A percentile compares a stretch with the other conserved stretches of the same genome.
These are phyloP conservation scores for Diarsia dahlii DNA, from an alignment of 2,888 invertebrate species.

Conservation along the genomic window DNA sequence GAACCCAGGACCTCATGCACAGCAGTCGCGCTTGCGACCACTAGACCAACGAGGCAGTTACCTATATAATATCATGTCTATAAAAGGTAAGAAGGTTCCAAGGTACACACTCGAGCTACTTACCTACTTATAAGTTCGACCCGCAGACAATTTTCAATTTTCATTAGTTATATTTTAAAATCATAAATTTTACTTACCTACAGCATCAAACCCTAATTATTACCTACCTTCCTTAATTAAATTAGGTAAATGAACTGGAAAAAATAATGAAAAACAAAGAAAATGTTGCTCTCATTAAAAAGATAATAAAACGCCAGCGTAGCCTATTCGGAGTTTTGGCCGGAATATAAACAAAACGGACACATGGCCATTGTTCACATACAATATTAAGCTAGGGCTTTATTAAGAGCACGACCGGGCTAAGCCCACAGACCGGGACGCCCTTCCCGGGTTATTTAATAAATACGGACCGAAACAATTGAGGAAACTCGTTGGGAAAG, in stretches of 20 bases:
- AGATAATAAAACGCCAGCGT: slow-evolving; percentile 58
- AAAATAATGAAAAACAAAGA: slow-evolving; percentile 52
- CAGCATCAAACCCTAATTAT: slow-evolving; percentile 28
- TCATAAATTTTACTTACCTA: slow-evolving; percentile 20
- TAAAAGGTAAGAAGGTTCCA: no score
- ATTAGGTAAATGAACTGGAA: slow-evolving; percentile 42
- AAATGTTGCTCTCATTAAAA: slow-evolving; percentile 58
- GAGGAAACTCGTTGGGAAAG: slow-evolving; percentile 80
- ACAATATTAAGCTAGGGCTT: slow-evolving; percentile 74
- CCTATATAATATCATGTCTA: no score
- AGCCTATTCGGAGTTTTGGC: slow-evolving; percentile 35
- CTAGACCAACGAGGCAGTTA: no score
- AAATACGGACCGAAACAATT: slow-evolving; percentile 84
- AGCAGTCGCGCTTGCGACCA: no score
- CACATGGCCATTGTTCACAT: slow-evolving; percentile 63
- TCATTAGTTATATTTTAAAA: slow-evolving; percentile 26
- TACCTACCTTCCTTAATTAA: slow-evolving; percentile 33
- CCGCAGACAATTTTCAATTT: neutral
- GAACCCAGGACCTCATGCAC: no score
- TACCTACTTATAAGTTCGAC: no score
- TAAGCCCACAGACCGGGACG: slow-evolving; percentile 79
- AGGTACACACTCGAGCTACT: no score
- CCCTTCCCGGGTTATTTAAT: slow-evolving; percentile 87
- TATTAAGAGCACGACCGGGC: slow-evolving; percentile 80
- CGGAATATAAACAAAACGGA: slow-evolving; percentile 63